These are phyloP conservation scores for Epinephelus malabaricus DNA, from an alignment of 2,797 vertebrate species.

Conservation along the genomic window DNA sequence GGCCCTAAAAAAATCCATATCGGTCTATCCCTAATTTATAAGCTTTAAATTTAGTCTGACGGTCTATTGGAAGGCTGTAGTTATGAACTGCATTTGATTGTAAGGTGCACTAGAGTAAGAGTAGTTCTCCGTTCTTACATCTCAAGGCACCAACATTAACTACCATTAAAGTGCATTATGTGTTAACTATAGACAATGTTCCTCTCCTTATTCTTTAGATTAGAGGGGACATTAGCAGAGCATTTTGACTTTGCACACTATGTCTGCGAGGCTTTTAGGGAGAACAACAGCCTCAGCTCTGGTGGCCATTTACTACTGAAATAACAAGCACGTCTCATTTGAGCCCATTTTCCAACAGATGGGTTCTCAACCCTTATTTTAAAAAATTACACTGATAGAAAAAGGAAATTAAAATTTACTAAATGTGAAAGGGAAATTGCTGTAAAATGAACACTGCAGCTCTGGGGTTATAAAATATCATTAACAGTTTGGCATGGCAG, in stretches of 20 bases:
- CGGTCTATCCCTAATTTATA: too few species aligned
- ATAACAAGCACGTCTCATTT: conserved; percentile 51
- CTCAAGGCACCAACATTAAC: not conserved
- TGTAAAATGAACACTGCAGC: conserved; percentile 31
- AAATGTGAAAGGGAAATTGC: conserved; percentile 25
- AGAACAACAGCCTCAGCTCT: conserved; percentile 45
- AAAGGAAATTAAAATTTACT: conserved; percentile 42
- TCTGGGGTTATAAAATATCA: conserved; percentile 29
- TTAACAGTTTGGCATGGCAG: not conserved
- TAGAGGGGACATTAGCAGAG: conserved; percentile 19
- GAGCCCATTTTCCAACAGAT: conserved; percentile 53
- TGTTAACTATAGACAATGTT: conserved; percentile 3
- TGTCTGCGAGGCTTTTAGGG: conserved; percentile 42
- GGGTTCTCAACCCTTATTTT: conserved; percentile 26
- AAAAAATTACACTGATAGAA: conserved; percentile 36
- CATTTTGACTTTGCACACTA: conserved; percentile 33
- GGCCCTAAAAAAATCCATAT: too few species aligned
- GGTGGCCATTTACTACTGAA: conserved; percentile 49
- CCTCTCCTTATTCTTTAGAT: conserved; percentile 13
- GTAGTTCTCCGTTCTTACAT: not conserved
- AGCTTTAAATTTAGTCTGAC: too few species aligned
- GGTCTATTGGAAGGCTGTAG: too few species aligned
- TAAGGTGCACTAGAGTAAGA: not conserved
- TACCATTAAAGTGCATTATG: conserved; percentile 16
- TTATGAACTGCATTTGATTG: not conserved